Conservation (phyloP, 2,888 invertebrate genomes). For the Calliphora vomitoria region DNA sequence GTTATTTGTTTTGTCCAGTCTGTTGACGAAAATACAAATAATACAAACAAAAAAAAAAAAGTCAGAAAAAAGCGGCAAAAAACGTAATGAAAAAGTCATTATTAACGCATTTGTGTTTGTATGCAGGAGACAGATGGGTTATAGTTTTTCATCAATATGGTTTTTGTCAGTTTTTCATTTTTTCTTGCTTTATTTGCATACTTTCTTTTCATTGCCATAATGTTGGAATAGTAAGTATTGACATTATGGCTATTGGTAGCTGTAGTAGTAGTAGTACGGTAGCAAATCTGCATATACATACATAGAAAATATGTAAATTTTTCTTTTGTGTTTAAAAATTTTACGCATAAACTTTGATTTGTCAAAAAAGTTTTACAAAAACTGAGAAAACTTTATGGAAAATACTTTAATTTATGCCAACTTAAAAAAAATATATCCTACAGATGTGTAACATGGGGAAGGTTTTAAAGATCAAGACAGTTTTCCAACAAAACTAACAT, state of each 20-base stretch:
- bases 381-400: conserved; percentile 13
- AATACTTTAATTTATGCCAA: conserved; percentile 11
- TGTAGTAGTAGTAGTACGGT: not conserved
- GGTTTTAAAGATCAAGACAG: too few relatives aligned
- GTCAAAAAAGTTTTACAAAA: conserved; percentile 14
- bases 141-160: conserved; percentile 70
- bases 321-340: conserved; percentile 10
- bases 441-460: not conserved
- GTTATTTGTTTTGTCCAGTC: conserved; percentile 64
- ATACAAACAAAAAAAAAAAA: not conserved
- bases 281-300: not conserved
- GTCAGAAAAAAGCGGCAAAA: not conserved
- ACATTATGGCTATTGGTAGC: conserved; percentile 41
- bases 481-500: too few relatives aligned
- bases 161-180: conserved; percentile 39
- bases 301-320: conserved; percentile 43
- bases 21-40: conserved; percentile 29
- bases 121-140: conserved; percentile 69
- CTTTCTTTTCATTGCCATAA: conserved; percentile 58
- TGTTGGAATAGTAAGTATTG: conserved; percentile 61
- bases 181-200: conserved; percentile 55
- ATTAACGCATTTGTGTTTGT: conserved; percentile 74
- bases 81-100: conserved; percentile 71
- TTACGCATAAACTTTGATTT: conserved; percentile 61
- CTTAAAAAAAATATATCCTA: not conserved